These are phyloP conservation scores for Caenorhabditis briggsae DNA, from an alignment of 1,140 invertebrate species.

Conservation along the genomic window DNA sequence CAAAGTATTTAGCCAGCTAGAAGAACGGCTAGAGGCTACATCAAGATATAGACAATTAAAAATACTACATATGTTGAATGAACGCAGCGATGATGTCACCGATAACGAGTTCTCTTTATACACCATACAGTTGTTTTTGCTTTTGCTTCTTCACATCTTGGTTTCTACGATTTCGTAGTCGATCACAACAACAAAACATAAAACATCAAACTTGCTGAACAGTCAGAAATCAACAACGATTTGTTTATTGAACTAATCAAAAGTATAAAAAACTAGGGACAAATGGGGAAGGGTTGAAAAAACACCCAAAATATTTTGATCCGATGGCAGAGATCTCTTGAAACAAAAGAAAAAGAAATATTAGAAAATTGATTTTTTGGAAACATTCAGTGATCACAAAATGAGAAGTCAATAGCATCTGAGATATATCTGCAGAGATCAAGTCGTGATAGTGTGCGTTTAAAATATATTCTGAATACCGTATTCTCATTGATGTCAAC, in stretches of 20 bases:
- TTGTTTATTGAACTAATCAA: not conserved
- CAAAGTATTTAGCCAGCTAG: not conserved
- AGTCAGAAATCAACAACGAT: constrained; percentile 3
- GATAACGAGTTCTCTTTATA: not conserved
- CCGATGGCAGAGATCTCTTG: too few relatives aligned
- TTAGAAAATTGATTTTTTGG: too few relatives aligned
- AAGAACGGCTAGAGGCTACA: not conserved
- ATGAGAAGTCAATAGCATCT: too few relatives aligned
- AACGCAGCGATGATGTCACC: constrained; percentile 30
- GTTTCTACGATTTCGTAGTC: constrained; percentile 26
- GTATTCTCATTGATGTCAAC: too few relatives aligned
- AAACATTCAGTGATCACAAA: too few relatives aligned
- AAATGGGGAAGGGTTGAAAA: not conserved
- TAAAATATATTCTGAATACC: too few relatives aligned
- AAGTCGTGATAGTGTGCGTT: too few relatives aligned
- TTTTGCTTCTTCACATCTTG: constrained; percentile 2
- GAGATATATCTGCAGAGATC: too few relatives aligned
- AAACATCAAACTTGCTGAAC: constrained; percentile 37
- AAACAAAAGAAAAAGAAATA: too few relatives aligned
- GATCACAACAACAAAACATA: constrained; percentile 35
- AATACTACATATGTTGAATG: constrained; percentile 9
- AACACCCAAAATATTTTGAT: too few relatives aligned
- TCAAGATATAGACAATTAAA: constrained; percentile 18
- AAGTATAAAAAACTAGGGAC: too few relatives aligned
- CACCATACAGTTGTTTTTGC: constrained; percentile 16